These are phyloP conservation scores for Brachyrhaphis roseni DNA, from an alignment of 2,797 vertebrate genomes.

Conservation along the genomic window DNA sequence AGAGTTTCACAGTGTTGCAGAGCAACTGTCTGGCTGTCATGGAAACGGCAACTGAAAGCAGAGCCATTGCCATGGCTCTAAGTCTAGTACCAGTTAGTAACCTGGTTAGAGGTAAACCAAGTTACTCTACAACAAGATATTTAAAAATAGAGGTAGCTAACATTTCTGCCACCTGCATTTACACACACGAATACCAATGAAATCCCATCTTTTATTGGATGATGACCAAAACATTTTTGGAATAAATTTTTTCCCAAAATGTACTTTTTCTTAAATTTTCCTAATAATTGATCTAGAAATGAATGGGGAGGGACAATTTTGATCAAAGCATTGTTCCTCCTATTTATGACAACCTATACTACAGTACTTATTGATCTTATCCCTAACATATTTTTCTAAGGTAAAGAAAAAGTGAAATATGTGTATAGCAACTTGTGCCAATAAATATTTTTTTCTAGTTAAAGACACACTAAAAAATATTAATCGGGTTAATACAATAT, in stretches of 20 bases:
- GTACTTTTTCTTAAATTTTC: background rate
- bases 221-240: background rate
- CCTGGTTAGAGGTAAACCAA: background rate
- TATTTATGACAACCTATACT: background rate
- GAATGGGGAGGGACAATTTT: background rate
- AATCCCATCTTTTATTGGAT: background rate
- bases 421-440: background rate
- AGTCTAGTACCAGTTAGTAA: background rate
- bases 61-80: background rate
- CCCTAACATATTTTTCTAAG: background rate
- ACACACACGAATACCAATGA: background rate
- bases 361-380: background rate
- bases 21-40: conserved; percentile 2
- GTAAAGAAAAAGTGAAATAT: background rate
- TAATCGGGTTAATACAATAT: background rate
- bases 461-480: background rate
- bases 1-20: conserved; percentile 17
- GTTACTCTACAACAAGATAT: background rate
- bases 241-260: background rate
- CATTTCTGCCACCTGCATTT: background rate
- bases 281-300: background rate
- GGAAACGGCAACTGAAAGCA: background rate
- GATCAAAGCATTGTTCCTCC: background rate
- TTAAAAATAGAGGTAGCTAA: background rate
- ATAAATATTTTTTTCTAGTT: background rate